These are phyloP conservation scores for Pedionomus torquatus DNA, from an alignment of 2,113 vertebrate genomes.

Conservation along the genomic window DNA sequence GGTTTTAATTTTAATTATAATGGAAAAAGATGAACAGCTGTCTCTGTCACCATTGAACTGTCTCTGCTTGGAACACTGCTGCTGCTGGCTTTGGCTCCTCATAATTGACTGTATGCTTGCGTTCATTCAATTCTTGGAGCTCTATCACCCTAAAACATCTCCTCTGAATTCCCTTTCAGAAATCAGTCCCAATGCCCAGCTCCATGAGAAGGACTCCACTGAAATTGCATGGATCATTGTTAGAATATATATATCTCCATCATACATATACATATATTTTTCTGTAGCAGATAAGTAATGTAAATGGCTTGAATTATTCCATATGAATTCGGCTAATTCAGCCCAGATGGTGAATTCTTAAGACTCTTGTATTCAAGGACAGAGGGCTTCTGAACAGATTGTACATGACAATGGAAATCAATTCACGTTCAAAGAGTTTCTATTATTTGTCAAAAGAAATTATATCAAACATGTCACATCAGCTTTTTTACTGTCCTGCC, in stretches of 20 bases:
- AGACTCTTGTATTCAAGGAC: neutral
- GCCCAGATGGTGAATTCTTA: conserved; percentile 1
- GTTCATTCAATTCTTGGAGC: neutral
- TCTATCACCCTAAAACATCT: neutral
- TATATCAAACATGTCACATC: neutral
- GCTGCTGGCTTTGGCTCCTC: neutral
- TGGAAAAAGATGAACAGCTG: neutral
- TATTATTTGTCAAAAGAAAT: conserved; percentile 1
- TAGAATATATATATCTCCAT: neutral
- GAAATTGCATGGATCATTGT: neutral
- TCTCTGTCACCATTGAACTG: neutral
- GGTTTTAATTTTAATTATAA: neutral
- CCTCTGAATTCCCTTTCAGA: neutral
- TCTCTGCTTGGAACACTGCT: neutral
- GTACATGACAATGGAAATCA: neutral
- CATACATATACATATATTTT: neutral
- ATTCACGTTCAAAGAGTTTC: neutral
- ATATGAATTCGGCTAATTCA: neutral
- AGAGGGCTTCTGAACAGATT: neutral
- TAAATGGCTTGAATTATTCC: neutral
- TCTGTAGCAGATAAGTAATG: neutral
- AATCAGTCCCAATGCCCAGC: neutral
- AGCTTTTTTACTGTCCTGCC: neutral
- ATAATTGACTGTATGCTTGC: neutral
- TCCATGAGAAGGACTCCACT: neutral